Evolutionary conservation across 2,888 invertebrate species (phyloP).

Genomic region (Melipona beecheii): DNA sequence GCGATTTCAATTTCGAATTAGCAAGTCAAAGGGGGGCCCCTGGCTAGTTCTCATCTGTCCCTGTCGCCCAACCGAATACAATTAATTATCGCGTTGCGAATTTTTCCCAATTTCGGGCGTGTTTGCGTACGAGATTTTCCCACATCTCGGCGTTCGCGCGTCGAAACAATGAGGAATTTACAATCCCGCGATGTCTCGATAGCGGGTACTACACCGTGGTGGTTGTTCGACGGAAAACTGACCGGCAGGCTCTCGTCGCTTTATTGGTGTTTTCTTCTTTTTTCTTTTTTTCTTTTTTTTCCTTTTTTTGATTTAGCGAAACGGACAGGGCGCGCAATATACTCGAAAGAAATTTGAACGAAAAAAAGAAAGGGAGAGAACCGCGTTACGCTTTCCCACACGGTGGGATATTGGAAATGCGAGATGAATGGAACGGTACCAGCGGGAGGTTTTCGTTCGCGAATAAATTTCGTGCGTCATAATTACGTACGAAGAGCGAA

Average conservation of each 20-base stretch:
- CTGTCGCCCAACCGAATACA: constrained; percentile 40
- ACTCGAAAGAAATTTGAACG: constrained; percentile 4
- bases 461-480: constrained; percentile 12
- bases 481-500: constrained; percentile 43
- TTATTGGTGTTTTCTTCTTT: background rate
- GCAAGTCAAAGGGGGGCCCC: constrained; percentile 59
- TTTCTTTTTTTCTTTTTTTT: too few species aligned
- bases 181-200: background rate
- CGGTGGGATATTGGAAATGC: background rate
- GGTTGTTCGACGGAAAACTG: background rate
- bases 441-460: background rate
- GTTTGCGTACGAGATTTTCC: background rate
- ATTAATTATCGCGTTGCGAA: constrained; percentile 55
- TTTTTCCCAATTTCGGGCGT: constrained; percentile 6
- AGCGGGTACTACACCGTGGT: too few species aligned
- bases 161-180: background rate
- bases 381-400: background rate
- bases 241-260: background rate
- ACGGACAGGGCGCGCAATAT: background rate
- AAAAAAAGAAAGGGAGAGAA: background rate
- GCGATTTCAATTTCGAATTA: constrained; percentile 66
- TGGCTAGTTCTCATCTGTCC: constrained; percentile 15
- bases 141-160: background rate
- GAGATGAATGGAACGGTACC: background rate
- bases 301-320: constrained; percentile 11